Percentiles rank a stretch among this genome's conserved stretches.
Conservation (phyloP, 2,113 vertebrate species). For the Pseudorasbora parva region DNA sequence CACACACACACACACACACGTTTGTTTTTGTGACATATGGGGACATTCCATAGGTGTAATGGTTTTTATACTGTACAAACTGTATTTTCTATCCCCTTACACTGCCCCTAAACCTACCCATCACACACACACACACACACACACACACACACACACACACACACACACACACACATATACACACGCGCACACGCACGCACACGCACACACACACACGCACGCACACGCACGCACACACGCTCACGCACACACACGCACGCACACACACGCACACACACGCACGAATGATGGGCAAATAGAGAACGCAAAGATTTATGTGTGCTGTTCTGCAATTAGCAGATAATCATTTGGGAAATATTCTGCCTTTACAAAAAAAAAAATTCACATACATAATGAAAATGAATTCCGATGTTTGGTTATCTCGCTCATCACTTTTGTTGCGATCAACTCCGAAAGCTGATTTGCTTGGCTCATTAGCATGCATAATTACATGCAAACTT, state of each 20-base stretch:
- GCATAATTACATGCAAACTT: constrained; percentile 71
- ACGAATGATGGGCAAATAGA: constrained; percentile 24
- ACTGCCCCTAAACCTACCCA: too few relatives aligned
- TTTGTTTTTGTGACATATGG: too few relatives aligned
- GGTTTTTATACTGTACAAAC: too few relatives aligned
- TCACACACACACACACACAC: background rate
- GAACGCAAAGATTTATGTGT: constrained; percentile 17
- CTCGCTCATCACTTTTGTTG: constrained; percentile 48
- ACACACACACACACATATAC: too few relatives aligned
- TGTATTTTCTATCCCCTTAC: too few relatives aligned
- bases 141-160: background rate
- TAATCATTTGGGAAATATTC: constrained; percentile 28
- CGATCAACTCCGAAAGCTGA: constrained; percentile 33
- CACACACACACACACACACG: background rate
- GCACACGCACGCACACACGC: background rate
- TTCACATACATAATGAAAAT: constrained; percentile 1
- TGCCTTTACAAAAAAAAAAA: background rate
- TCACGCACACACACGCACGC: too few relatives aligned
- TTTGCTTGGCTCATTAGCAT: constrained; percentile 63
- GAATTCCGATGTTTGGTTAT: constrained; percentile 15
- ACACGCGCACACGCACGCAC: background rate
- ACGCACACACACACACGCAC: too few relatives aligned
- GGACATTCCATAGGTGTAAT: too few relatives aligned
- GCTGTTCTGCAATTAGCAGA: background rate
- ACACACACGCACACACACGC: background rate